Conservation (phyloP, 2,888 invertebrate genomes). For the Himalopsyche japonica region DNA sequence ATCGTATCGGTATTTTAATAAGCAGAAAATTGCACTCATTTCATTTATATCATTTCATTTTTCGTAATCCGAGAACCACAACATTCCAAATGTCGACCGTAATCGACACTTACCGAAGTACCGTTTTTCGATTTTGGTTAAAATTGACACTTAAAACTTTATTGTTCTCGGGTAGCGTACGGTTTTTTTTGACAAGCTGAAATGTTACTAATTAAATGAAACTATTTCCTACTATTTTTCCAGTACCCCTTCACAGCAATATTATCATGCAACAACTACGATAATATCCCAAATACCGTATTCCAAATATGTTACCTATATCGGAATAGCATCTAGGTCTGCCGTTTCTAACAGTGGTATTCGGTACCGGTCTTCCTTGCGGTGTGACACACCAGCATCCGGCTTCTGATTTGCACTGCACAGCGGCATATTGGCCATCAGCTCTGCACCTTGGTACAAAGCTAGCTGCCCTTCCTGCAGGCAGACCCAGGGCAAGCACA, state of each 20-base stretch:
- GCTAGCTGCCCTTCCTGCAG: slow-evolving; percentile 57
- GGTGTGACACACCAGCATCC: slow-evolving; percentile 92
- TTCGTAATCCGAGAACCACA: too few relatives aligned
- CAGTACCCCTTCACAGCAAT: neutral
- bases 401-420: slow-evolving; percentile 81
- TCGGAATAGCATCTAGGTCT: slow-evolving; percentile 64
- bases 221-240: too few relatives aligned
- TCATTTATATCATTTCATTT: too few relatives aligned
- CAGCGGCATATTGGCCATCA: slow-evolving; percentile 82
- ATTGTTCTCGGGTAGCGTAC: too few relatives aligned
- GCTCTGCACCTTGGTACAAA: slow-evolving; percentile 79
- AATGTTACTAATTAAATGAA: too few relatives aligned
- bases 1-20: too few relatives aligned
- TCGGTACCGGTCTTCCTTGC: slow-evolving; percentile 79
- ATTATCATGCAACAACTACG: neutral
- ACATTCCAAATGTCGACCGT: too few relatives aligned
- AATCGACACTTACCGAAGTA: too few relatives aligned
- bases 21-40: too few relatives aligned
- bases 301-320: slow-evolving; percentile 46
- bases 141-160: too few relatives aligned
- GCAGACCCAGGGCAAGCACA: slow-evolving; percentile 50
- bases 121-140: too few relatives aligned
- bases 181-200: too few relatives aligned
- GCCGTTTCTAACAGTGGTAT: slow-evolving; percentile 73
- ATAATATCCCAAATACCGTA: neutral